phyloP scores from a whole-genome alignment of 2,113 vertebrate species.

The Axis porcinus region DNA sequence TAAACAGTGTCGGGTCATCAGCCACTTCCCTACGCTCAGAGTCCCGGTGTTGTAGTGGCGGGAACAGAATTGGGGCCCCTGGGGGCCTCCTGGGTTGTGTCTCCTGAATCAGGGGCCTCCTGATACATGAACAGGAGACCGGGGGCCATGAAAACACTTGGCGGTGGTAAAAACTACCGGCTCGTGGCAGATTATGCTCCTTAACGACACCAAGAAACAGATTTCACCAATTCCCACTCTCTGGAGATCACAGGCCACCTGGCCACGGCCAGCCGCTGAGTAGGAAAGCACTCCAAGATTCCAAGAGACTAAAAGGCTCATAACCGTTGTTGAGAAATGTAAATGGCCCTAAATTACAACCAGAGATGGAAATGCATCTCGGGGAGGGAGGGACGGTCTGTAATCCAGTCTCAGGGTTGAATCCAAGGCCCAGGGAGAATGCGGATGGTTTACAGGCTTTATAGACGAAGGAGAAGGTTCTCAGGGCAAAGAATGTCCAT shows the following conservation, averaged over 20 bases:
- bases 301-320: background rate
- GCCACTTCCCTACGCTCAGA: background rate
- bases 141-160: background rate
- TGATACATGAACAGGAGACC: background rate
- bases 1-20: background rate
- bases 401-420: background rate
- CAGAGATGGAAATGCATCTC: background rate
- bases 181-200: background rate
- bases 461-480: background rate
- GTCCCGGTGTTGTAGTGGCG: background rate
- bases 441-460: background rate
- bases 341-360: conserved; percentile 24
- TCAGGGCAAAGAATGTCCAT: background rate
- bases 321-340: conserved; percentile 29
- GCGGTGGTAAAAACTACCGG: background rate
- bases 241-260: background rate
- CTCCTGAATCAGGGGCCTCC: background rate
- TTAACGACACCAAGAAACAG: background rate
- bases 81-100: background rate
- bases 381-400: background rate
- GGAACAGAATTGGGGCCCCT: background rate
- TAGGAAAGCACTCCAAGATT: background rate
- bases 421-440: background rate
- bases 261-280: background rate
- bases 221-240: background rate